These are phyloP conservation scores for Echinometra lucunter DNA, from an alignment of 53 echinoderm and acorn worm genomes.

Conservation along the genomic window DNA sequence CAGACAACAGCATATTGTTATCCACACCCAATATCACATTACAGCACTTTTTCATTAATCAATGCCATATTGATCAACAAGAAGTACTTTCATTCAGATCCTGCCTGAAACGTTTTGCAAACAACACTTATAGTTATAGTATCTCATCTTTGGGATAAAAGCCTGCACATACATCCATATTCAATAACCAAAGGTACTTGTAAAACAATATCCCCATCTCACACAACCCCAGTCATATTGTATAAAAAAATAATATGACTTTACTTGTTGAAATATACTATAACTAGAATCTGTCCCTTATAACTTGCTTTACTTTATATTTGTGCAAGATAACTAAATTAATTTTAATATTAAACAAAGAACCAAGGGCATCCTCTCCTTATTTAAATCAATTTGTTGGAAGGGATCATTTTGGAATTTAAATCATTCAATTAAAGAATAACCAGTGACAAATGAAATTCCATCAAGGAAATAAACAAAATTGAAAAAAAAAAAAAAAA, in stretches of 20 bases:
- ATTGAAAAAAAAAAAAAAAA: not conserved
- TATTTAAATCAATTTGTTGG: not conserved
- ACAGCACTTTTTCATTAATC: constrained; percentile 1
- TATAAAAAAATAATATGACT: not conserved
- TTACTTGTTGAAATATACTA: not conserved
- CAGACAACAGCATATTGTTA: not conserved
- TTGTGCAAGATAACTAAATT: too few species aligned
- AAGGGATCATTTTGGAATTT: not conserved
- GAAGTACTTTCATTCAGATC: constrained; percentile 58
- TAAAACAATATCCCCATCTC: not conserved
- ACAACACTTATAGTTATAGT: too few species aligned
- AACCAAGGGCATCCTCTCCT: not conserved
- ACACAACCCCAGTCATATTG: not conserved
- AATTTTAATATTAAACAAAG: too few species aligned
- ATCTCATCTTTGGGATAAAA: constrained; percentile 18
- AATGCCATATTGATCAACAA: not conserved
- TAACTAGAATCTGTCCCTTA: not conserved
- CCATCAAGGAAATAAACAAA: not conserved
- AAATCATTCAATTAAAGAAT: not conserved
- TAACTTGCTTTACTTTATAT: not conserved
- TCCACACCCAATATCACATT: not conserved
- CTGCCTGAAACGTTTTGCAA: constrained; percentile 44
- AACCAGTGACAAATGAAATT: not conserved
- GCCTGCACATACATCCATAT: not conserved
- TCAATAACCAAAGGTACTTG: not conserved